Base-by-base conservation (phyloP, 2,888 invertebrate genomes). In the Pseudoips prasinana region DNA sequence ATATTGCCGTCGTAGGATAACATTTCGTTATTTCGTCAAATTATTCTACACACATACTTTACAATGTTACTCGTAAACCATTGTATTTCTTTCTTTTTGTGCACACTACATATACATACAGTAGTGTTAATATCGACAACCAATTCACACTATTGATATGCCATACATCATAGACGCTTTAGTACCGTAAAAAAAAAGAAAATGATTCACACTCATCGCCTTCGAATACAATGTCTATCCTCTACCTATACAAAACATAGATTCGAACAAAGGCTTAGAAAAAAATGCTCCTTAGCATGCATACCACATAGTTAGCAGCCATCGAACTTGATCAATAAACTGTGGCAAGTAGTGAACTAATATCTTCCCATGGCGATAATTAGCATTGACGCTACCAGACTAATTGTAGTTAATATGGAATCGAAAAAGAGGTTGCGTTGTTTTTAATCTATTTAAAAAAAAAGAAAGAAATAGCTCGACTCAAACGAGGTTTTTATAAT, bases 281-380 rank as follows among this genome's bases (percentile, higher is more conserved):
- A 51, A 52, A 47, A 43, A 29, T 2, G 10, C 28, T 17, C 25
- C 23, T 72, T 69, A 65, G 47, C 59, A 73, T 69, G 66, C 69
- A 60, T 49, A 36, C 52, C 67, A 40, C 61, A 58, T 40, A 39
- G 60, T 46, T 52, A 58, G 44, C 53, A 52, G 55, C 36, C 58
- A 64, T 66, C 64, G 68, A 69, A 67, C 61, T 45, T 46, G 62
- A 73, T 72, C 71, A 67, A 71, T 67, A 63, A 53, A 46, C 59
- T 60, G 57, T 64, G 61, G 44, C 60, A 56, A 64, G 34, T 34
- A 36, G 29, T 22, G 25, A 33, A 28, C 30, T 37, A 23, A 28
- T 29, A 37, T 37, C 44, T 56, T 51, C 48, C 46, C 38, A 51
- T 40, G 47, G 52, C 14, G 53, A 53, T 64, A 62, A 64, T 62